These are phyloP conservation scores for Amitus sp. DNA, from an alignment of 2,888 invertebrate species.

Conservation along the genomic window DNA sequence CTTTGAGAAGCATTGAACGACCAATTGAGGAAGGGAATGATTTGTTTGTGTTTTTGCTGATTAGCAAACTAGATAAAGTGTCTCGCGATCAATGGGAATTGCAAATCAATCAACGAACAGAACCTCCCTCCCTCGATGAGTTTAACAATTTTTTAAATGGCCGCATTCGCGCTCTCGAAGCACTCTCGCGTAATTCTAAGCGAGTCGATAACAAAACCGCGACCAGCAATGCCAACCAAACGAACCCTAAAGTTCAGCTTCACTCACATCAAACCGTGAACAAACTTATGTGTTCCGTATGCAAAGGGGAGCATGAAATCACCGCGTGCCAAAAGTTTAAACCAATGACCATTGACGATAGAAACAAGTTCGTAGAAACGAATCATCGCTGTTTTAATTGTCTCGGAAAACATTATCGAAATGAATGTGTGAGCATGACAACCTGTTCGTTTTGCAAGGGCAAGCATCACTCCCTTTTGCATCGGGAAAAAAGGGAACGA, in stretches of 20 bases:
- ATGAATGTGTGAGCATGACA: not conserved
- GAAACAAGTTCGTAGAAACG: not conserved
- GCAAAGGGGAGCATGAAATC: not conserved
- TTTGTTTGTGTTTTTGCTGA: not conserved
- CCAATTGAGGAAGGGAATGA: not conserved
- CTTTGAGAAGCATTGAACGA: not conserved
- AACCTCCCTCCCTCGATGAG: not conserved
- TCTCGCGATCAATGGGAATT: constrained; percentile 4
- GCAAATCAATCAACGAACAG: not conserved
- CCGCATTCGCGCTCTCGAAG: not conserved
- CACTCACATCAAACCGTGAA: not conserved
- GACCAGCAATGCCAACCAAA: not conserved
- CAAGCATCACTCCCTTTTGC: not conserved
- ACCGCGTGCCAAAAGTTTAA: not conserved
- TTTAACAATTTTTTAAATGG: not conserved
- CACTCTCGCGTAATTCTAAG: not conserved
- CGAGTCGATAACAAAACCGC: not conserved
- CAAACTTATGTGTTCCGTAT: not conserved
- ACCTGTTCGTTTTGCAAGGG: not conserved
- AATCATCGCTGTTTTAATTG: not conserved
- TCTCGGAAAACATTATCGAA: not conserved
- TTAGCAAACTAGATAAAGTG: not conserved
- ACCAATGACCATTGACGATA: not conserved
- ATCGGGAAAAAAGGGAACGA: not conserved
- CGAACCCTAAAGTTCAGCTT: not conserved